These are phyloP conservation scores for Centruroides vittatus DNA, from an alignment of 1,140 invertebrate species.

Conservation along the genomic window DNA sequence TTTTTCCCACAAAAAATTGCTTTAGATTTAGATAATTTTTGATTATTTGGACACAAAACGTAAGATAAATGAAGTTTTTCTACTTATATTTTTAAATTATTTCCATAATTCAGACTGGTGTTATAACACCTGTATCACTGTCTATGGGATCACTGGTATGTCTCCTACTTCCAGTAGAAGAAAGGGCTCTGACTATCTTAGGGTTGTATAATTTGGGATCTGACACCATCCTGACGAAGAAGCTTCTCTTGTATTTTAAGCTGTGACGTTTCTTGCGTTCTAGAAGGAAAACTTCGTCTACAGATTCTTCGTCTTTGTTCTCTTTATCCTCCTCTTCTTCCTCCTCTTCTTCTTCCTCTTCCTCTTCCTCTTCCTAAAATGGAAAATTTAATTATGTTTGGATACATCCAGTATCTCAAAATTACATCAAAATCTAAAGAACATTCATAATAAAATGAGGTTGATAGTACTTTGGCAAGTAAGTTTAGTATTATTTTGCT, in stretches of 20 bases:
- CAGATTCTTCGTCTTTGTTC: constrained; percentile 19
- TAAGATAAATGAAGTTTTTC: too few species aligned
- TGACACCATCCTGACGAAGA: constrained; percentile 87
- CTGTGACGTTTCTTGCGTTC: constrained; percentile 45
- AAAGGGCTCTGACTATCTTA: constrained; percentile 33
- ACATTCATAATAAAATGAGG: too few species aligned
- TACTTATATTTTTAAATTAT: background rate
- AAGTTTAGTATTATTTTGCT: too few species aligned
- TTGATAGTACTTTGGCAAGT: too few species aligned
- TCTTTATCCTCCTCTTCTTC: constrained; percentile 20
- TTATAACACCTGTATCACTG: constrained; percentile 13
- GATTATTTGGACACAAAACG: too few species aligned
- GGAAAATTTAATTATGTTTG: too few species aligned
- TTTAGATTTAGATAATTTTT: too few species aligned
- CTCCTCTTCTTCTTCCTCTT: constrained; percentile 21
- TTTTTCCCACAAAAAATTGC: too few species aligned
- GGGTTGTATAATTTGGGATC: constrained; percentile 94
- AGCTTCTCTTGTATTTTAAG: constrained; percentile 74
- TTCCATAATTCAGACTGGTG: constrained; percentile 10
- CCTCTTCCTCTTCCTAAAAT: background rate
- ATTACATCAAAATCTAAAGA: too few species aligned
- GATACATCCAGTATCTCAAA: too few species aligned
- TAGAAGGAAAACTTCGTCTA: constrained; percentile 26
- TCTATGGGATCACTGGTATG: constrained; percentile 17
- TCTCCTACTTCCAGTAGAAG: constrained; percentile 12